Conservation (phyloP, 1,140 invertebrate genomes). For the Drosophila setifemur region DNA sequence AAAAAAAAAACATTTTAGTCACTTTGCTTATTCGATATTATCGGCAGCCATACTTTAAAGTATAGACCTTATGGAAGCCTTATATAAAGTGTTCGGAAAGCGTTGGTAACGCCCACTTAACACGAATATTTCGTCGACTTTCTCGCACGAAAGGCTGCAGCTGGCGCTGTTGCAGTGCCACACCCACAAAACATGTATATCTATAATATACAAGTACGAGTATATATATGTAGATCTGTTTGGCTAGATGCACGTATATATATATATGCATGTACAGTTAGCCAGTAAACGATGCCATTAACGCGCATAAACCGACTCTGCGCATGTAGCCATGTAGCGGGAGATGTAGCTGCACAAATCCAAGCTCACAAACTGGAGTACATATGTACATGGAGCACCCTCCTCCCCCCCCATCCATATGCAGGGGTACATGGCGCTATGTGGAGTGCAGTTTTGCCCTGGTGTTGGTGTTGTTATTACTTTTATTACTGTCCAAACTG, state of each 20-base stretch:
- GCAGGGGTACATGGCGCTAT: neutral
- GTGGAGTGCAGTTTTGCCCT: slow-evolving; percentile 38
- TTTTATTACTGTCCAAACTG: slow-evolving; percentile 78
- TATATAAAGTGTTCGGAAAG: slow-evolving; percentile 31
- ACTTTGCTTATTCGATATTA: too few relatives aligned
- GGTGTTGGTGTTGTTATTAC: slow-evolving; percentile 58
- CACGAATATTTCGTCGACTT: slow-evolving; percentile 25
- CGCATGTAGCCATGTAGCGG: slow-evolving; percentile 49
- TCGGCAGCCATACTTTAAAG: slow-evolving; percentile 5
- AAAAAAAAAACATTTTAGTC: slow-evolving; percentile 31
- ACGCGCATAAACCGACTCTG: slow-evolving; percentile 76
- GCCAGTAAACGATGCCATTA: slow-evolving; percentile 81
- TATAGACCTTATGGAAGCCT: slow-evolving; percentile 15
- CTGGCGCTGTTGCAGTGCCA: slow-evolving; percentile 40
- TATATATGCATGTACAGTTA: slow-evolving; percentile 64
- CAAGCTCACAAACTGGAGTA: slow-evolving; percentile 2
- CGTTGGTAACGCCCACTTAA: slow-evolving; percentile 39
- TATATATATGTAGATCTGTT: slow-evolving; percentile 1
- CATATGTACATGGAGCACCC: slow-evolving; percentile 1
- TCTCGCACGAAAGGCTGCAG: slow-evolving; percentile 20
- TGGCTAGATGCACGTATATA: slow-evolving; percentile 27
- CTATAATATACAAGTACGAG: neutral
- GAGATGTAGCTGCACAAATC: slow-evolving; percentile 22
- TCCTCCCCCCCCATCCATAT: too few relatives aligned
- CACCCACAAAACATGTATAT: slow-evolving; percentile 8